Base-by-base conservation (phyloP, 1,140 invertebrate species). In the Triops cancriformis region DNA sequence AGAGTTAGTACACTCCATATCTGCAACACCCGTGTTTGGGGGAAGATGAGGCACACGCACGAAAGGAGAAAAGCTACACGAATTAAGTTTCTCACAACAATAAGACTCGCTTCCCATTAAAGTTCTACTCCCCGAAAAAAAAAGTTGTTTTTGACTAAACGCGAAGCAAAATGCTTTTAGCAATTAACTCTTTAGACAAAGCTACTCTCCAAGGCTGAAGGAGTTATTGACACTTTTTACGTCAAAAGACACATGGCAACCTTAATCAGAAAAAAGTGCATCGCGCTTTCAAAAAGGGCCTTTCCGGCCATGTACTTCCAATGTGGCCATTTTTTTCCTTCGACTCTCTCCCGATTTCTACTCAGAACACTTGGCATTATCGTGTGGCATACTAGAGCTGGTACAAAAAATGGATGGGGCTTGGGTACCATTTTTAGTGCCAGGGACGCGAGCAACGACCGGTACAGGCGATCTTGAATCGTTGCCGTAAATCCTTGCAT, bases 301-400 rank as follows among this genome's bases (percentile, higher is more conserved):
- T 4, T 37, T 37, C 31, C 7, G 31, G 31, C 31, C 2, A 37
- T 37, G 31, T 37, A 37, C 2, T 37, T 37, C 31, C 31, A 37
- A 37, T 37, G 31, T 7, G 31, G 7, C 31, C 7, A n/a, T 37
- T 37, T 37, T 37, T 37, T 37, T 7, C 7, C 31, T 37, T 37
- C 7, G 31, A 37, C 7, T 37, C 31, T 23, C 51, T 14, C 14
- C 51, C 51, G 18, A 64, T 23, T 64, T 23, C 3, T 23, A 18
- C 51, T 64, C 51, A 64, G 51, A 18, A 64, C 51, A 64, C 51
- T 64, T 64, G 51, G 18, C 51, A 64, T 64, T 64, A 64, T 64
- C 51, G 51, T 64, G 14, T 64, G 23, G 51, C 23, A 14, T 64
- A 64, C 51, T n/a, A 6, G 14, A 64, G 51, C 51, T 23, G 23